These are phyloP conservation scores for Lateolabrax maculatus DNA, from an alignment of 2,797 vertebrate species.

Conservation along the genomic window DNA sequence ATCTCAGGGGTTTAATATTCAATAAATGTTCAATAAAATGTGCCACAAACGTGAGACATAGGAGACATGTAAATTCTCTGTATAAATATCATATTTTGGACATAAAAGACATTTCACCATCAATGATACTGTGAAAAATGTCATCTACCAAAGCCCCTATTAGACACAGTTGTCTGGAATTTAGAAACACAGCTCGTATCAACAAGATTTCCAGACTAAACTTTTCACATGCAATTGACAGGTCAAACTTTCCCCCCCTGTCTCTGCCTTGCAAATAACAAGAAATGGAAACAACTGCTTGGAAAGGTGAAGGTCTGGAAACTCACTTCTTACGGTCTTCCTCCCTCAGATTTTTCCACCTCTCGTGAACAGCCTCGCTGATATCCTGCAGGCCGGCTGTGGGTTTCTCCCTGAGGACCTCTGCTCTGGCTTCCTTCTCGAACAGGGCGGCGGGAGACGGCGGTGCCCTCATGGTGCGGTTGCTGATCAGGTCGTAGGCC, in stretches of 20 bases:
- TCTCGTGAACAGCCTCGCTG: slow-evolving; percentile 84
- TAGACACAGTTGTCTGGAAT: slow-evolving; percentile 70
- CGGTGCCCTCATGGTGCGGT: slow-evolving; percentile 87
- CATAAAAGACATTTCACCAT: slow-evolving; percentile 52
- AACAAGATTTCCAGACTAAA: slow-evolving; percentile 78
- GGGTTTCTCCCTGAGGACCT: slow-evolving; percentile 88
- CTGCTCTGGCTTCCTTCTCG: slow-evolving; percentile 87
- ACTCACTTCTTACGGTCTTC: slow-evolving; percentile 94
- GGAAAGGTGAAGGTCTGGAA: slow-evolving; percentile 85
- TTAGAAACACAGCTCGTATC: slow-evolving; percentile 75
- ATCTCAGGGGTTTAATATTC: background rate
- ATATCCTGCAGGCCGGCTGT: slow-evolving; percentile 88
- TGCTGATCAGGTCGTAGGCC: slow-evolving; percentile 93
- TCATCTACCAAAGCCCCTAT: slow-evolving; percentile 65
- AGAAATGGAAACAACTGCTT: slow-evolving; percentile 83
- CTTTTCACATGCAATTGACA: slow-evolving; percentile 77
- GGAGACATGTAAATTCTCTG: slow-evolving; percentile 28
- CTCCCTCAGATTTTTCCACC: slow-evolving; percentile 92
- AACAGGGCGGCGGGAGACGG: slow-evolving; percentile 90
- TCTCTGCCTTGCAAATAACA: slow-evolving; percentile 80
- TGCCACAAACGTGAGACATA: slow-evolving; percentile 15
- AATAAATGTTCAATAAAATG: background rate
- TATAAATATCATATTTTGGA: slow-evolving; percentile 54
- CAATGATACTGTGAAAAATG: slow-evolving; percentile 74
- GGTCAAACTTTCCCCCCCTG: slow-evolving; percentile 65